Base-by-base conservation (phyloP, 1,140 invertebrate genomes). In the Dinoponera quadriceps region DNA sequence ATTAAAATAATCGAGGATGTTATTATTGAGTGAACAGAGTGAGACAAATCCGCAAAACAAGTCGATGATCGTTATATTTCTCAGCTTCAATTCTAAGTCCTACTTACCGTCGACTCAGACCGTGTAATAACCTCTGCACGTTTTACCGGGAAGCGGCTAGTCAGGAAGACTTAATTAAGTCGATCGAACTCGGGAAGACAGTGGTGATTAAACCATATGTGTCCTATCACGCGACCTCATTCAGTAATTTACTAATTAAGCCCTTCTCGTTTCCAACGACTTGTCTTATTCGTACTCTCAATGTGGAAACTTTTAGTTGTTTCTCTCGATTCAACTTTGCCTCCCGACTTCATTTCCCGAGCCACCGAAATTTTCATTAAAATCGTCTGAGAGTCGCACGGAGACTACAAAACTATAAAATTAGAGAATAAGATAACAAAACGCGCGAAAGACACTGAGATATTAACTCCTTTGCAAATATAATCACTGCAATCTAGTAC, bases 151-250 rank as follows among this genome's bases (percentile, higher is more conserved):
- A 22, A 18, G 14, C 29, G 48, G 73, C 48, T 44, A 74, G 20
- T 14, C 20, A 68, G 63, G 69, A 69, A 77, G 69, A 84, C 48
- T 66, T 78, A 87, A 88, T 88, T 87, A 87, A 85, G 27, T 62
- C 75, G 55, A 82, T 88, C 72, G 72, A 68, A 71, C 33, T 78
- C 65, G 59, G 11, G 80, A 4, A 65, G 65, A 77, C 65, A 65
- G 14, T n/a, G 51, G 49, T 57, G 72, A 85, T 88, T 87, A 87
- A 88, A 87, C 49, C 51, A 51, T 77, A 85, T 51, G 83, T 87
- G 55, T 82, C 77, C 62, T 75, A 27, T 7, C 44, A 13, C 51
- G 77, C 27, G 60, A 82, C 27, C 55, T 75, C 49, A 18, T 55
- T 38, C 57, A 22, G 51, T 82, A 57, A 62, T 85, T 57, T 13